Conservation (phyloP, 1,140 invertebrate genomes). For the Capitella teleta region DNA sequence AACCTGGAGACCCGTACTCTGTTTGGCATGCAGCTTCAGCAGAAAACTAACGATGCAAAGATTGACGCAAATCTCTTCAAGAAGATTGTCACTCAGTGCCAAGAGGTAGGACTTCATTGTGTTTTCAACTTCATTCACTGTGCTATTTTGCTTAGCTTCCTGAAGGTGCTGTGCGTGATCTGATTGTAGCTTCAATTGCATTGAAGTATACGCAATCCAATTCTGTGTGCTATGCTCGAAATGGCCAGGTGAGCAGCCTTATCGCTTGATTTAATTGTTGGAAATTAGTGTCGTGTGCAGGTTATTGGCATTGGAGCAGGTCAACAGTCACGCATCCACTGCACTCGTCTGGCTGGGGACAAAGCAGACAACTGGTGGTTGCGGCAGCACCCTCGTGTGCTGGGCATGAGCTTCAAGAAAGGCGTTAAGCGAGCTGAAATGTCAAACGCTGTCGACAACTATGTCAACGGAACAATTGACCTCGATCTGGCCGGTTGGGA, state of each 20-base stretch:
- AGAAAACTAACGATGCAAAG: constrained; percentile 77
- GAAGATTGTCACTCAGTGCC: constrained; percentile 69
- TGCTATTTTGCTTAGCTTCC: constrained; percentile 46
- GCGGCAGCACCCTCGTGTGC: constrained; percentile 79
- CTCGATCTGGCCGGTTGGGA: constrained; percentile 26
- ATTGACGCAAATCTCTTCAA: constrained; percentile 69
- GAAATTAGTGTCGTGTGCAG: no score
- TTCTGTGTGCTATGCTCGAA: constrained; percentile 81
- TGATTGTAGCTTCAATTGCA: constrained; percentile 90
- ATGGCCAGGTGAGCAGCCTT: constrained; percentile 82
- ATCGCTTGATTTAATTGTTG: constrained; percentile 22
- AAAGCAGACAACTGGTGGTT: constrained; percentile 99
- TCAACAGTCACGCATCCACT: constrained; percentile 95
- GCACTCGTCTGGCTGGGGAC: constrained; percentile 88
- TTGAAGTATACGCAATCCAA: constrained; percentile 98
- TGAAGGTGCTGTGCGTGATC: constrained; percentile 66
- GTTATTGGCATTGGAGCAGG: constrained; percentile 95
- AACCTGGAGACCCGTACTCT: constrained; percentile 72
- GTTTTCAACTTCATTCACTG: constrained; percentile 1
- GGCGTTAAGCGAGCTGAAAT: constrained; percentile 83
- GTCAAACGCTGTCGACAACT: constrained; percentile 92
- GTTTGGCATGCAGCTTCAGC: constrained; percentile 84
- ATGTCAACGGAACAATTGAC: constrained; percentile 80
- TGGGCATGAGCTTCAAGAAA: constrained; percentile 74
- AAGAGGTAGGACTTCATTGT: constrained; percentile 41